phyloP scores from a whole-genome alignment of 2,797 vertebrate genomes.

The Mus caroli region DNA sequence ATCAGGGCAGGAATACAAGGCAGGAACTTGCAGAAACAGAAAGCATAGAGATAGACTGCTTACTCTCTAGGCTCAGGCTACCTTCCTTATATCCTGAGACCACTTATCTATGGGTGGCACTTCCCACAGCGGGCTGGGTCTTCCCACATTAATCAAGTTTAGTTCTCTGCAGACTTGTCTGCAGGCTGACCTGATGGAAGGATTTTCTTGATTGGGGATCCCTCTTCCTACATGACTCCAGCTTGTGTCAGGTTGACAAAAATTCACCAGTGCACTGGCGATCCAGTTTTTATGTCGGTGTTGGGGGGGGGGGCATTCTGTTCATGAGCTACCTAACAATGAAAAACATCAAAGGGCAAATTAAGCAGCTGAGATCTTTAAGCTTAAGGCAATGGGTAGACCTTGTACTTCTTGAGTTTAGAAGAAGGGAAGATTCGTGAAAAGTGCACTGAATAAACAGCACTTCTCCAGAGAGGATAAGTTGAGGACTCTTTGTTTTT shows the following conservation, averaged over 20 bases:
- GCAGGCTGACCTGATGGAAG: background rate
- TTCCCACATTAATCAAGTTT: background rate
- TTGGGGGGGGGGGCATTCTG: background rate
- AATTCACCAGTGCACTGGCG: background rate
- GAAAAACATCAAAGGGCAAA: background rate
- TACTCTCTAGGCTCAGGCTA: background rate
- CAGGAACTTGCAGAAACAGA: background rate
- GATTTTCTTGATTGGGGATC: background rate
- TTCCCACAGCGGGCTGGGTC: no score
- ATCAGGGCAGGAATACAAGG: background rate
- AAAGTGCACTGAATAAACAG: background rate
- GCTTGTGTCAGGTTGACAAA: background rate
- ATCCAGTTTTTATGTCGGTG: background rate
- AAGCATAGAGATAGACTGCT: background rate
- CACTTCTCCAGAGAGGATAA: background rate
- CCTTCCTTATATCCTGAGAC: background rate
- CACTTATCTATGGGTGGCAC: no score
- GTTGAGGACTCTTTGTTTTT: background rate
- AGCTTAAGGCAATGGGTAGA: constrained; percentile 19
- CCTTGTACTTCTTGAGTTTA: background rate
- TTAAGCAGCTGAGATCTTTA: background rate
- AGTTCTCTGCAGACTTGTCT: background rate
- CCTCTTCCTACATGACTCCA: background rate
- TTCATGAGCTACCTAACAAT: background rate
- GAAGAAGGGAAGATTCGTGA: background rate